Evolutionary conservation across 2,797 vertebrate genomes (phyloP).

Genomic region (Sebastes trivittatus): DNA sequence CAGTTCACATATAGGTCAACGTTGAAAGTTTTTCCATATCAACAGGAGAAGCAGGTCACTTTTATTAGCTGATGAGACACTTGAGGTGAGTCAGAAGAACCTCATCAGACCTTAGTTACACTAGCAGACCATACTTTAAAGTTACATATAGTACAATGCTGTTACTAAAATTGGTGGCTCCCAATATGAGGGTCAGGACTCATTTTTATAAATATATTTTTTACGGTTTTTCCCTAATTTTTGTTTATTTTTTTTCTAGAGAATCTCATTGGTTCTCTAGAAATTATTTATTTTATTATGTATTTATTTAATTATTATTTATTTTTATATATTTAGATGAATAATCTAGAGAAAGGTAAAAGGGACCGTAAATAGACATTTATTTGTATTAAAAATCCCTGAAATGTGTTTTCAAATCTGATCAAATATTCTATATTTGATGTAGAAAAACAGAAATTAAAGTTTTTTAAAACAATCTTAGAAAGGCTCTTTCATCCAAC

Average conservation of each 20-base stretch:
- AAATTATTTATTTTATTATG: too few species aligned
- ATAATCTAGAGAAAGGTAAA: neutral
- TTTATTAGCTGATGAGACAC: slow-evolving; percentile 9
- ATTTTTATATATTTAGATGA: neutral
- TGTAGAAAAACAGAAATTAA: neutral
- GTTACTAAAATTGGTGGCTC: neutral
- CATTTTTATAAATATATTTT: neutral
- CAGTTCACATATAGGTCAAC: slow-evolving; percentile 6
- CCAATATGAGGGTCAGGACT: neutral
- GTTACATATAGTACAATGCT: neutral
- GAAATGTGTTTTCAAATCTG: neutral
- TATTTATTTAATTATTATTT: too few species aligned
- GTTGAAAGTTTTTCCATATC: slow-evolving; percentile 1
- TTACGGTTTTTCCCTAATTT: neutral
- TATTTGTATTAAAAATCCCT: neutral
- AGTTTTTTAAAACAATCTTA: too few species aligned
- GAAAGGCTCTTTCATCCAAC: neutral
- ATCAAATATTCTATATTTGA: too few species aligned
- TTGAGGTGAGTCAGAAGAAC: neutral
- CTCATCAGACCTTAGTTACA: neutral
- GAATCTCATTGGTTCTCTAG: too few species aligned
- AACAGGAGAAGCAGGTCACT: slow-evolving; percentile 1
- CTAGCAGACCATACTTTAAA: neutral
- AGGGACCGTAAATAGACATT: neutral
- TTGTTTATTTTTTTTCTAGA: neutral